Evolutionary conservation across 2,888 invertebrate genomes (phyloP), one percentile per base, ranked within the genome.

Genomic region (Xanthia icteritia): DNA sequence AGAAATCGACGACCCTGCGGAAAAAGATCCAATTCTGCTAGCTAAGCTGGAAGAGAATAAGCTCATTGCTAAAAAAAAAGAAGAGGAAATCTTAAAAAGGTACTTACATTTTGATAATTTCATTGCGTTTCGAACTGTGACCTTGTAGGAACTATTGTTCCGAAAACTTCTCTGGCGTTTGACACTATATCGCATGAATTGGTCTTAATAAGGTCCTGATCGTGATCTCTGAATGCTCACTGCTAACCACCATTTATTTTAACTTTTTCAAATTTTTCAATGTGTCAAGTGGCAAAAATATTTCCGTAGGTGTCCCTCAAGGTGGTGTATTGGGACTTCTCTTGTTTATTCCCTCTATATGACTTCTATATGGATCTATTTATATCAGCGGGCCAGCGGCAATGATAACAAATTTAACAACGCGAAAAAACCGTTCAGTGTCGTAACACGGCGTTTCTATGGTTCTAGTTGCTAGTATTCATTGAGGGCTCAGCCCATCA

Each of bases 31-130:
- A 0, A 89, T 91, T 13, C 92, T 98, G n/a, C 88, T 93, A 67
- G 96, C 96, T 17, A 96, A 96, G 85, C 91, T 98, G 23, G 93
- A 96, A 60, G 94, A 94, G 39, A 98, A 97, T 90, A 94, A 85
- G 58, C 79, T 66, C 0, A 79, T 92, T 0, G 94, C 94, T 0
- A 66, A 81, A 60, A 86, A 85, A 39, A 94, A 92, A 8, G 95
- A 96, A 86, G 17, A 82, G 0, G 91, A 92, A 5, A 60, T 95
- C 42, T 51, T 84, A 61, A 39, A 76, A 42, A 86, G 69, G 84
- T 68, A 68, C 0, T 51, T 65, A 4, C 13, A 31, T 31, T 31
- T 8, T 2, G 20, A 27, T 66, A 15, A 1, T 31, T 36, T 51
- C 0, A 51, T 67, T 31, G 15, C 66, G 8, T 31, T 67, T 31